Evolutionary conservation across 2,113 vertebrate genomes (phyloP).

Genomic region (Epinephelus fuscoguttatus): DNA sequence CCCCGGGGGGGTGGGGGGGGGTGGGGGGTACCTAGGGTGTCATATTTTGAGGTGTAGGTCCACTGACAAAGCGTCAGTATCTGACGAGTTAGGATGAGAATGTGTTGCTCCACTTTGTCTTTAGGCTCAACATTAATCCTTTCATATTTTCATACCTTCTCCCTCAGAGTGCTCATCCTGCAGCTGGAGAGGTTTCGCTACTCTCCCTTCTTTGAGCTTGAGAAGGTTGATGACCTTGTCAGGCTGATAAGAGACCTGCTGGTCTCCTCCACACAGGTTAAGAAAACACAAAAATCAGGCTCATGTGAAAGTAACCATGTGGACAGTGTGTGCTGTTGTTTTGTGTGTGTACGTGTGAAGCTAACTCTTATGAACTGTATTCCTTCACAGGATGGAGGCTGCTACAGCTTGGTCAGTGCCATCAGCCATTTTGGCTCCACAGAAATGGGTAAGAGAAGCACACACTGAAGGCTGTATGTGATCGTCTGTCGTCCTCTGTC

Average conservation of each 20-base stretch:
- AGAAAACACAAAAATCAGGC: neutral
- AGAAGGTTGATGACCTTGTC: neutral
- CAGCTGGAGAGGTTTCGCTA: constrained; percentile 23
- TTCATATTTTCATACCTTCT: neutral
- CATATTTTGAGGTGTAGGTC: no score
- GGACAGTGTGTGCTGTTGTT: no score
- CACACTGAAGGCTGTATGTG: neutral
- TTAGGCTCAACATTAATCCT: no score
- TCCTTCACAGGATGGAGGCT: neutral
- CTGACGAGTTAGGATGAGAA: no score
- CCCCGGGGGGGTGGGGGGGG: no score
- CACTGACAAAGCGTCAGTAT: no score
- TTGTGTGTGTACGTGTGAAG: neutral
- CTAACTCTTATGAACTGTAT: neutral
- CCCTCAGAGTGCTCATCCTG: constrained; percentile 27
- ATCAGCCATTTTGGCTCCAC: constrained; percentile 12
- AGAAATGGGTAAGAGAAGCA: neutral
- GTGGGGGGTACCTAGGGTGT: no score
- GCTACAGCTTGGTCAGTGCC: constrained; percentile 19
- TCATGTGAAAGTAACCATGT: no score
- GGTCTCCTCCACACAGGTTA: neutral
- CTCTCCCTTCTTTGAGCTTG: neutral
- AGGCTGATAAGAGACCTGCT: neutral
- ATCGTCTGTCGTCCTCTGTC: neutral
- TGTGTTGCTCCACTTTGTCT: no score